Conservation (phyloP, 1,140 invertebrate species). For the honey bee (Apis mellifera) region DNA sequence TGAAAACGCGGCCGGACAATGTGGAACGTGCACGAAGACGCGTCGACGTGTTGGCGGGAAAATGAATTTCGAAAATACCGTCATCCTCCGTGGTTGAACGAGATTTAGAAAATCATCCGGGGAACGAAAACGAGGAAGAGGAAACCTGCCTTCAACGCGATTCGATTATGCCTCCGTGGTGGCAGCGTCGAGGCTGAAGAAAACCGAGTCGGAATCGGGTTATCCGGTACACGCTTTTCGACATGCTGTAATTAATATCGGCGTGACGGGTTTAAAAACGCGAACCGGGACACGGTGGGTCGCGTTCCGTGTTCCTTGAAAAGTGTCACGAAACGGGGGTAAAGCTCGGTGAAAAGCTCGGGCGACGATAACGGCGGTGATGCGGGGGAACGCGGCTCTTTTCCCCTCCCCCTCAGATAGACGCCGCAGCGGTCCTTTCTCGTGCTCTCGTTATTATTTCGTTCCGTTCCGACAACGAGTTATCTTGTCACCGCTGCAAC, state of each 20-base stretch:
- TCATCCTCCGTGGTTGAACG: background rate
- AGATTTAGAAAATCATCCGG: conserved; percentile 4
- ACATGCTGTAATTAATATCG: conserved; percentile 63
- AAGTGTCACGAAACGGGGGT: conserved; percentile 77
- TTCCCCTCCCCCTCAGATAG: conserved; percentile 9
- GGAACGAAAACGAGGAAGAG: background rate
- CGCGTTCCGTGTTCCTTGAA: conserved; percentile 68
- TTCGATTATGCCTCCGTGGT: conserved; percentile 10
- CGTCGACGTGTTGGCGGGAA: background rate
- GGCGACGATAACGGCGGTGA: conserved; percentile 69
- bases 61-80: conserved; percentile 12
- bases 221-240: conserved; percentile 62
- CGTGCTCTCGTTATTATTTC: conserved; percentile 39
- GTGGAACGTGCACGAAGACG: background rate
- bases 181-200: background rate
- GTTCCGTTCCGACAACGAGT: conserved; percentile 4
- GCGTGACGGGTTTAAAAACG: conserved; percentile 24
- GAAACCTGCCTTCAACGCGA: background rate
- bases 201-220: background rate
- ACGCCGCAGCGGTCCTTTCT: conserved; percentile 9
- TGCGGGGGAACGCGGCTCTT: background rate
- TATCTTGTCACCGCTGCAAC: background rate
- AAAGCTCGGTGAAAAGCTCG: conserved; percentile 77
- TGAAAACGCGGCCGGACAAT: background rate
- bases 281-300: conserved; percentile 28